Percentiles rank a stretch among this genome's conserved stretches.
phyloP scores from a whole-genome alignment of 2,888 invertebrate genomes.

The Protodeltote pygarga region DNA sequence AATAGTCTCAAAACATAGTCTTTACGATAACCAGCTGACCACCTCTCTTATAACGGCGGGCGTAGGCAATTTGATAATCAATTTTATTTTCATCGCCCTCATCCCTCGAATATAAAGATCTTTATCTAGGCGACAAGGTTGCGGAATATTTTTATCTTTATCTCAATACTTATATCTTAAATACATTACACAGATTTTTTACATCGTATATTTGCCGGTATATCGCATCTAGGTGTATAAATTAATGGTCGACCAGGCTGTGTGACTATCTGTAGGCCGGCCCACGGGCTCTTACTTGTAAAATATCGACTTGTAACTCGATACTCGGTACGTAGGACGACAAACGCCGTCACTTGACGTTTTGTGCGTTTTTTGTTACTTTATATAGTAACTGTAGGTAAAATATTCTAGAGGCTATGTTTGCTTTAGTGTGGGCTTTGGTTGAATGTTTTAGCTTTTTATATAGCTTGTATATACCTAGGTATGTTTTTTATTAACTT shows the following conservation, averaged over 20 bases:
- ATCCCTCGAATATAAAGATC: slow-evolving; percentile 27
- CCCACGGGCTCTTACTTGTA: slow-evolving; percentile 47
- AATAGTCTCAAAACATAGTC: slow-evolving; percentile 5
- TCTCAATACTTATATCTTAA: slow-evolving; percentile 30
- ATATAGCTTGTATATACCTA: too few species aligned
- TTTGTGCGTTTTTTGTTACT: slow-evolving; percentile 32
- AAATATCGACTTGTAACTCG: slow-evolving; percentile 61
- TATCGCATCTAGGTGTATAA: slow-evolving; percentile 36
- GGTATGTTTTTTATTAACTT: too few species aligned
- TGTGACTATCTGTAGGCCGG: slow-evolving; percentile 23
- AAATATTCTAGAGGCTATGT: slow-evolving; percentile 9
- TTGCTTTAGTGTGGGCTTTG: not conserved
- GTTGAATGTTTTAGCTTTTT: too few species aligned
- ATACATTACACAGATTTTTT: slow-evolving; percentile 33
- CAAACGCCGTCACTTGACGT: slow-evolving; percentile 36
- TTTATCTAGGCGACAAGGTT: slow-evolving; percentile 21
- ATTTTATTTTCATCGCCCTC: slow-evolving; percentile 24
- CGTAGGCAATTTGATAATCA: slow-evolving; percentile 13
- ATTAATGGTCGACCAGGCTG: slow-evolving; percentile 25
- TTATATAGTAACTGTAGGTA: slow-evolving; percentile 19
- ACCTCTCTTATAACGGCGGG: too few species aligned
- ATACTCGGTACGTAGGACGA: slow-evolving; percentile 52
- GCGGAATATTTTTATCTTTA: slow-evolving; percentile 21
- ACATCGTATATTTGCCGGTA: slow-evolving; percentile 34
- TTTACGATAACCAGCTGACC: slow-evolving; percentile 10